Conservation (phyloP, 2,113 vertebrate species). For the Petrocephalus zakoni region DNA sequence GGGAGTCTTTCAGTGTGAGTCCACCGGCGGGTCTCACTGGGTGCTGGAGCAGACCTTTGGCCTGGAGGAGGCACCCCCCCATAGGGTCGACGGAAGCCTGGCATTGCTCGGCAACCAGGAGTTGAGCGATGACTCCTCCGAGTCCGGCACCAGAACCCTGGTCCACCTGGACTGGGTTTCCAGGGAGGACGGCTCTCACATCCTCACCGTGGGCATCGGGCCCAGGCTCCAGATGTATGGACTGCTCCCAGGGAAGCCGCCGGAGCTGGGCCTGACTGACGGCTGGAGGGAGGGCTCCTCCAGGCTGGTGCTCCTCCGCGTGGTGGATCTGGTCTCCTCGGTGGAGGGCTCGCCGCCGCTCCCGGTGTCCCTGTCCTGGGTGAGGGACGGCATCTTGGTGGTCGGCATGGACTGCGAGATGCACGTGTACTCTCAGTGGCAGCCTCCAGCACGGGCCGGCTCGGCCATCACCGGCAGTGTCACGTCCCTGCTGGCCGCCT, state of each 20-base stretch:
- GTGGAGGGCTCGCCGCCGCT: slow-evolving; percentile 85
- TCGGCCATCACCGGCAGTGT: slow-evolving; percentile 66
- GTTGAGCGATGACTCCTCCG: slow-evolving; percentile 50
- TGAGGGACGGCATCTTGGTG: slow-evolving; percentile 92
- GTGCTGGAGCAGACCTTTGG: slow-evolving; percentile 85
- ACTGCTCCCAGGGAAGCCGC: slow-evolving; percentile 73
- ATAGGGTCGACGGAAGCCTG: slow-evolving; percentile 53
- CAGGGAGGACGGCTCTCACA: slow-evolving; percentile 91
- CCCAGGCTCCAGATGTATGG: slow-evolving; percentile 95
- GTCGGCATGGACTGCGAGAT: slow-evolving; percentile 98
- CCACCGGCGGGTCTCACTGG: slow-evolving; percentile 92
- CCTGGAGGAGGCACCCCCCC: slow-evolving; percentile 63
- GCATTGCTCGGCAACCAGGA: slow-evolving; percentile 49
- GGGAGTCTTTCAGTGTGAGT: slow-evolving; percentile 91
- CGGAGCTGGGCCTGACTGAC: slow-evolving; percentile 75
- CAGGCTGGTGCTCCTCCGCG: slow-evolving; percentile 77
- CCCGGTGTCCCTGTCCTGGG: slow-evolving; percentile 94
- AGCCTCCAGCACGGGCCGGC: slow-evolving; percentile 66
- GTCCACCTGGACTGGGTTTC: slow-evolving; percentile 98
- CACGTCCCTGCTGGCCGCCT: slow-evolving; percentile 68
- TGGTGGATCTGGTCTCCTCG: slow-evolving; percentile 84
- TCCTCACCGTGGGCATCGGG: slow-evolving; percentile 87
- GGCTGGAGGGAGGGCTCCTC: slow-evolving; percentile 59
- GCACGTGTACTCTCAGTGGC: slow-evolving; percentile 98
- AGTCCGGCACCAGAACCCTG: slow-evolving; percentile 57